Evolutionary conservation across 2,888 invertebrate genomes (phyloP).

Genomic region (Troides helena): DNA sequence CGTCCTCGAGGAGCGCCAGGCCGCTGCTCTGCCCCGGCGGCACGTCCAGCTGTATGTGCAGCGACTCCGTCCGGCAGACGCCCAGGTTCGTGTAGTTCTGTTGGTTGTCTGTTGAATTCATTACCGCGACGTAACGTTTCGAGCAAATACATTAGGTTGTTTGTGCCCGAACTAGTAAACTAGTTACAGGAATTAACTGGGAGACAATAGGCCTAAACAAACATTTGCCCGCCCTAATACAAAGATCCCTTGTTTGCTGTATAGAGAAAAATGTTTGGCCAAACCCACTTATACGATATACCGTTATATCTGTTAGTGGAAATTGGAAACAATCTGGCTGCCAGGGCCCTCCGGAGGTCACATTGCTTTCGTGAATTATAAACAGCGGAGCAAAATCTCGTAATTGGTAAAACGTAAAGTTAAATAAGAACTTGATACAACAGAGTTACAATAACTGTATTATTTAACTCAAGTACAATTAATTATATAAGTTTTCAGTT

Average conservation of each 20-base stretch:
- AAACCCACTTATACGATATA: constrained; percentile 11
- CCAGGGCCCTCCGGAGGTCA: not conserved
- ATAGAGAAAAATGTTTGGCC: constrained; percentile 24
- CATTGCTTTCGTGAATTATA: too few relatives aligned
- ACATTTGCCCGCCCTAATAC: constrained; percentile 25
- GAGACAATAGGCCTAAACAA: constrained; percentile 40
- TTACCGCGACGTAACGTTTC: constrained; percentile 22
- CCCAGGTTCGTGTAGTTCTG: constrained; percentile 73
- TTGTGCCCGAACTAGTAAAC: constrained; percentile 33
- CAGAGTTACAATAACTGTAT: too few relatives aligned
- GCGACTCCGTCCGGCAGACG: constrained; percentile 68
- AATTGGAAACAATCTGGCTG: constrained; percentile 6
- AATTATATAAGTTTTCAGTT: constrained; percentile 22
- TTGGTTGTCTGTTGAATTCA: constrained; percentile 50
- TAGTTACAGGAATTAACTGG: constrained; percentile 31
- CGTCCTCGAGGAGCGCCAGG: constrained; percentile 67
- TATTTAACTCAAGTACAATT: too few relatives aligned
- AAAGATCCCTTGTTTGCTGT: constrained; percentile 26
- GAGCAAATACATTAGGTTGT: constrained; percentile 30
- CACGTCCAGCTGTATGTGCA: constrained; percentile 71
- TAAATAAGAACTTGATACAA: too few relatives aligned
- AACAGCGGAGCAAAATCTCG: too few relatives aligned
- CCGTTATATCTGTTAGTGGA: constrained; percentile 7
- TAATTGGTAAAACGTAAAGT: too few relatives aligned
- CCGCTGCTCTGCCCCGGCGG: constrained; percentile 72